These are phyloP conservation scores for Cephus spinipes DNA, from an alignment of 2,888 invertebrate species.

Conservation along the genomic window DNA sequence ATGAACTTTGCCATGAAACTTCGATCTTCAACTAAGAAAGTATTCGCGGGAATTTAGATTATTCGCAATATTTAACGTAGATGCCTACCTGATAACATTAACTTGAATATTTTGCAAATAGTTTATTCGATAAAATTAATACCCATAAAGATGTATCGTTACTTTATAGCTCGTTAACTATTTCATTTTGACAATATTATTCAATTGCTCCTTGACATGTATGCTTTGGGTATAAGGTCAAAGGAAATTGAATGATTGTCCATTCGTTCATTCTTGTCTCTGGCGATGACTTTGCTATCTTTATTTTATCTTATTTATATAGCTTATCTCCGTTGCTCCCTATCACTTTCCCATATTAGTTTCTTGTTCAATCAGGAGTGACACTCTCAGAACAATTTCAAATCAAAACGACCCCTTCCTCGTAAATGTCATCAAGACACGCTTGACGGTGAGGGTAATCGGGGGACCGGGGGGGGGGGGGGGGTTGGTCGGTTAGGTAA, in stretches of 20 bases:
- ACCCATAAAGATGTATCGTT: too few relatives aligned
- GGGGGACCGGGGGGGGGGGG: neutral
- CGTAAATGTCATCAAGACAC: neutral
- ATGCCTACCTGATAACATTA: too few relatives aligned
- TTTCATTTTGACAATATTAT: too few relatives aligned
- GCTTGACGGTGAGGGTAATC: neutral
- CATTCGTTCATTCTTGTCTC: neutral
- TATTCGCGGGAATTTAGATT: too few relatives aligned
- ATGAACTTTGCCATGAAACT: too few relatives aligned
- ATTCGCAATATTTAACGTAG: too few relatives aligned
- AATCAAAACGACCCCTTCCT: slow-evolving; percentile 34
- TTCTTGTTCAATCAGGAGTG: slow-evolving; percentile 17
- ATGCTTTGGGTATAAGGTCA: neutral
- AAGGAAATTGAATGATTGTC: neutral
- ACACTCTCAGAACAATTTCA: slow-evolving; percentile 42
- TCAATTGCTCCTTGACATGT: too few relatives aligned
- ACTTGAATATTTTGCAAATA: too few relatives aligned
- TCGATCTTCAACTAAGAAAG: too few relatives aligned
- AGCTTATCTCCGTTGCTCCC: neutral
- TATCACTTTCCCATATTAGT: neutral
- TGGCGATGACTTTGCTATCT: neutral
- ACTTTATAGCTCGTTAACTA: too few relatives aligned
- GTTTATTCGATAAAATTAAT: too few relatives aligned
- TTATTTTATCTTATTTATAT: neutral
- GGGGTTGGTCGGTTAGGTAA: neutral